Base-by-base conservation (phyloP, 2,888 invertebrate genomes). In the Caenorhabditis zanzibari region DNA sequence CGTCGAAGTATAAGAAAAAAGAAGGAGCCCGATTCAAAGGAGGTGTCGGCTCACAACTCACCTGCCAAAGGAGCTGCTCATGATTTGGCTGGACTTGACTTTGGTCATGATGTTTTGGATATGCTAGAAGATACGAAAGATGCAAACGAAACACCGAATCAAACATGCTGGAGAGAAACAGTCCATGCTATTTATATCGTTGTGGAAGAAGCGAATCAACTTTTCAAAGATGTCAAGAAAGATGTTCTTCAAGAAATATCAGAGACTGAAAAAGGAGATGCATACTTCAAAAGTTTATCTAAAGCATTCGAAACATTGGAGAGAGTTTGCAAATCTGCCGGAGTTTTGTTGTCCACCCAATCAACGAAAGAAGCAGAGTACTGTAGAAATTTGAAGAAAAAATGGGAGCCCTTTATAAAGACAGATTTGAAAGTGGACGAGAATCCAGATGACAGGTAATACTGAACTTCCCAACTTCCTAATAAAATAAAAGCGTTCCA, bases 181-280 rank as follows among this genome's bases (percentile, higher is more conserved):
- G 58, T 85, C 32, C 81, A 80, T 49, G 86, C 85, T 0, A 80
- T 80, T 9, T 80, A 74, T 44, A 58, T 80, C 0, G 59, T 85
- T 35, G 66, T 84, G 22, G 71, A 85, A 66, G 87, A 87, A 56
- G 85, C 84, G 4, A 85, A 85, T 44, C 59, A 58, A 19, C n/a
- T 85, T 5, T 32, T 87, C 10, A 74, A 72, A 24, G 77, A 81
- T 19, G 63, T 63, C n/a, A 52, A 56, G 14, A 76, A 77, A 35
- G 81, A 71, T 6, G 69, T 84, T 14, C 49, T 86, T n/a, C 41
- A 72, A 26, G 88, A 89, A 32, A 81, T 89, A 2, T 72, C 68
- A 10, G 77, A 82, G 22, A 88, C 88, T 14, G 89, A 89, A 63
- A 80, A 81, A 24, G 90, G 90, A 10, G 73, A 41, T 9, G 58